Conservation (phyloP, 2,797 vertebrate species). For the Taeniopygia guttata region DNA sequence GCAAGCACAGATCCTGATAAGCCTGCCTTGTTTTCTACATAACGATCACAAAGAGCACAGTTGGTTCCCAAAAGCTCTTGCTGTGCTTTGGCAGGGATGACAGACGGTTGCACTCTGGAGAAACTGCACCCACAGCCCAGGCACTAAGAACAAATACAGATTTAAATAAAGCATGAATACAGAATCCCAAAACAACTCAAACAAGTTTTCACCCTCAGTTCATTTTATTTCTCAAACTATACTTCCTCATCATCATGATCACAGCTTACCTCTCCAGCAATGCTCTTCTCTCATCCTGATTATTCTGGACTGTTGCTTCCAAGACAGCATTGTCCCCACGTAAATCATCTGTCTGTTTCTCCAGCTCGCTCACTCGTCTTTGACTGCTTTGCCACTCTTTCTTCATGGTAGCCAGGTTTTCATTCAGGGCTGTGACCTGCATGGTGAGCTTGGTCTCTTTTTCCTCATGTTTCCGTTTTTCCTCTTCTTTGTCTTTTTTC, state of each 20-base stretch:
- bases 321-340: conserved; percentile 95
- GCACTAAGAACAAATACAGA: neutral
- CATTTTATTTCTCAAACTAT: neutral
- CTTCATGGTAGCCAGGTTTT: conserved; percentile 95
- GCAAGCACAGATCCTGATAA: neutral
- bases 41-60: neutral
- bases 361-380: conserved; percentile 87
- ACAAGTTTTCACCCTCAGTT: neutral
- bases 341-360: conserved; percentile 95
- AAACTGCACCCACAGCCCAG: neutral
- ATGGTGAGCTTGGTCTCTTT: conserved; percentile 82
- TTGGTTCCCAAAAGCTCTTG: neutral
- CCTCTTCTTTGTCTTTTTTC: conserved; percentile 84
- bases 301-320: conserved; percentile 97
- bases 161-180: neutral
- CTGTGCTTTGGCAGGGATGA: neutral
- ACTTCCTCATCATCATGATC: accelerated
- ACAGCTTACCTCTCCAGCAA: conserved; percentile 87
- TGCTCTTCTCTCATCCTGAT: conserved; percentile 94
- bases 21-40: neutral
- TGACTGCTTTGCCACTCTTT: conserved; percentile 96
- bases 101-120: neutral
- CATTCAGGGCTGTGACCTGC: conserved; percentile 92
- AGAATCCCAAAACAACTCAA: neutral
- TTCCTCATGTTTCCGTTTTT: conserved; percentile 85